phyloP scores from a whole-genome alignment of 37 sponge, comb jelly and placozoan species.

The Axinella damicornis region DNA sequence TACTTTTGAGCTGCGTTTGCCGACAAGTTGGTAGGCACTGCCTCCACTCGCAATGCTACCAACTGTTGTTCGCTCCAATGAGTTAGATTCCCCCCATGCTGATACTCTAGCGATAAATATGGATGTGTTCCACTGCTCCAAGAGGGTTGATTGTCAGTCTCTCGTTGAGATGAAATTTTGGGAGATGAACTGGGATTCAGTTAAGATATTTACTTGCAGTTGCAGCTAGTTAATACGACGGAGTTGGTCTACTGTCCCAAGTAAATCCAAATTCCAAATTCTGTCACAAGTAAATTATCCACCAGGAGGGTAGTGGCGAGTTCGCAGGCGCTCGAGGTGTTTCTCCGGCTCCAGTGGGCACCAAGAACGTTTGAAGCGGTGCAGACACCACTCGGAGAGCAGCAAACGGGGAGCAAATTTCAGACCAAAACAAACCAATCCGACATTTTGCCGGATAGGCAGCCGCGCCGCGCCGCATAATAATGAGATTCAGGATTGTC shows the following conservation, averaged over 20 bases:
- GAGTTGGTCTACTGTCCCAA: no score
- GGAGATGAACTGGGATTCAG: no score
- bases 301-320: no score
- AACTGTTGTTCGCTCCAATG: constrained; percentile 39
- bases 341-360: no score
- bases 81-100: constrained; percentile 44
- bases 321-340: no score
- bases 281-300: no score
- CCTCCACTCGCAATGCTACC: constrained; percentile 44
- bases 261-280: no score
- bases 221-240: no score
- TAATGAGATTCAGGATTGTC: constrained; percentile 4
- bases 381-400: neutral
- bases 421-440: neutral
- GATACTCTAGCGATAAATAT: neutral
- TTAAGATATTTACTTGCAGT: no score
- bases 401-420: neutral
- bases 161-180: neutral
- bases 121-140: neutral
- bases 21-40: constrained; percentile 44
- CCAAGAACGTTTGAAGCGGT: no score
- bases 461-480: no score
- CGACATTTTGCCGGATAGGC: constrained; percentile 7
- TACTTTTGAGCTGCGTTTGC: neutral
- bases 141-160: neutral